Evolutionary conservation across 2,888 invertebrate species (phyloP), one percentile per base, ranked within the genome.

Genomic region (Tachina fera): DNA sequence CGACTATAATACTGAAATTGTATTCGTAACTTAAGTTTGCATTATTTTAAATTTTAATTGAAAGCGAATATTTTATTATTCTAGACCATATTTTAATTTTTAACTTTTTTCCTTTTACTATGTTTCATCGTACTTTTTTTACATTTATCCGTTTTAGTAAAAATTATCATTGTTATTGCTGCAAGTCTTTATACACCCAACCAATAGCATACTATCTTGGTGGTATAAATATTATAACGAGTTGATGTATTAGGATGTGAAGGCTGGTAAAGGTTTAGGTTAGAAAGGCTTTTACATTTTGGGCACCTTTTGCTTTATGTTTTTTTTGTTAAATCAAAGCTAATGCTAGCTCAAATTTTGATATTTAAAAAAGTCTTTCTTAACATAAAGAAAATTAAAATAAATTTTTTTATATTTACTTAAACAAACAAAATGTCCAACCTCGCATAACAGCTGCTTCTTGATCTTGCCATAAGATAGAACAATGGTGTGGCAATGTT

Each of bases 41-140:
- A 61, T 61, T 77, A 68, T 72, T 81, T 78, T 81, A 53, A 81
- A 68, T 81, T 84, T 84, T 60, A 56, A 58, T 61, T 82, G 74
- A 63, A 22, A 70, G 70, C n/a, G 60, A 77, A 58, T 78, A 85
- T 82, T n/a, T 85, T 81, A 81, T 85, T 77, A 85, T 81, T 81
- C 77, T 70, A 71, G 70, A 78, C 56, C 77, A 78, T 82, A 77
- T 81, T 82, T 74, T 78, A 58, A 41, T 77, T 53, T 45, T 51
- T 3, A 68, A 58, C n/a, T 74, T 74, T 63, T 75, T 70, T 76
- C 41, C 22, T 39, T 16, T 71, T 49, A 13, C 11, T 47, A 68
- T 61, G 13, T 31, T 47, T 75, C 31, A 31, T 31, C 22, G 13
- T 45, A 2, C 9, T 45, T 58, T 70, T n/a, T 13, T 70, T 13